Evolutionary conservation across 2,888 invertebrate genomes (phyloP).

Genomic region (Corbicula japonica): DNA sequence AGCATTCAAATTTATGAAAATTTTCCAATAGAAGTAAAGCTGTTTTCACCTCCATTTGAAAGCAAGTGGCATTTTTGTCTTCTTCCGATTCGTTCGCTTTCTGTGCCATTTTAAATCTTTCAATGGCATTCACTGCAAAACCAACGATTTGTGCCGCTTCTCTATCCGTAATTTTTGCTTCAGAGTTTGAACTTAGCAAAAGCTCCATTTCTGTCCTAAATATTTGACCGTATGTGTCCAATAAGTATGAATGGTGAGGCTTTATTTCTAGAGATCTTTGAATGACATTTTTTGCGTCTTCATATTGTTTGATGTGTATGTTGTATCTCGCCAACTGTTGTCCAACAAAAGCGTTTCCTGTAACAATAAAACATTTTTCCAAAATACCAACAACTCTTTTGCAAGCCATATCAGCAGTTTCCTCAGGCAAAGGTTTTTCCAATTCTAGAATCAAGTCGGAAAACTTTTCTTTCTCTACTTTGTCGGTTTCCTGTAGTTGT

Average conservation of each 20-base stretch:
- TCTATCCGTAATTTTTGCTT: conserved; percentile 37
- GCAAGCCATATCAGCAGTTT: conserved; percentile 47
- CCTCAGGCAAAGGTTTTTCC: conserved; percentile 51
- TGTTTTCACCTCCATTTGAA: conserved; percentile 48
- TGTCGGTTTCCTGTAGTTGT: conserved; percentile 19
- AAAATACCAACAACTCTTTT: conserved; percentile 67
- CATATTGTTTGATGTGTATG: conserved; percentile 71
- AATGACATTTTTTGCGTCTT: conserved; percentile 67
- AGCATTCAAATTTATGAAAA: conserved; percentile 35
- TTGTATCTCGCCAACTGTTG: conserved; percentile 75
- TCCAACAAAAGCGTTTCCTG: conserved; percentile 75
- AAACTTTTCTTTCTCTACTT: conserved; percentile 60
- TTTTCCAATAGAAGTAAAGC: conserved; percentile 38
- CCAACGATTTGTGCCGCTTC: conserved; percentile 63
- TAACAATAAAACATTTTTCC: conserved; percentile 63
- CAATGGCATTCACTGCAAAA: conserved; percentile 60
- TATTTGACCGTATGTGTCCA: conserved; percentile 77
- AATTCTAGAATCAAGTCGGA: conserved; percentile 73
- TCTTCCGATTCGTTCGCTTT: conserved; percentile 33
- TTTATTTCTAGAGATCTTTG: conserved; percentile 59
- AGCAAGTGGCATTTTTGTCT: conserved; percentile 41
- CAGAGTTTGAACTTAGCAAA: conserved; percentile 24
- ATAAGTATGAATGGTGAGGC: conserved; percentile 73
- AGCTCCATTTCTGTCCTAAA: conserved; percentile 64
- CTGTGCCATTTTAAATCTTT: conserved; percentile 70